A percentile compares a stretch with the other conserved stretches of the same genome.
Evolutionary conservation across 2,113 vertebrate genomes (phyloP).

Genomic region (Tyto alba): DNA sequence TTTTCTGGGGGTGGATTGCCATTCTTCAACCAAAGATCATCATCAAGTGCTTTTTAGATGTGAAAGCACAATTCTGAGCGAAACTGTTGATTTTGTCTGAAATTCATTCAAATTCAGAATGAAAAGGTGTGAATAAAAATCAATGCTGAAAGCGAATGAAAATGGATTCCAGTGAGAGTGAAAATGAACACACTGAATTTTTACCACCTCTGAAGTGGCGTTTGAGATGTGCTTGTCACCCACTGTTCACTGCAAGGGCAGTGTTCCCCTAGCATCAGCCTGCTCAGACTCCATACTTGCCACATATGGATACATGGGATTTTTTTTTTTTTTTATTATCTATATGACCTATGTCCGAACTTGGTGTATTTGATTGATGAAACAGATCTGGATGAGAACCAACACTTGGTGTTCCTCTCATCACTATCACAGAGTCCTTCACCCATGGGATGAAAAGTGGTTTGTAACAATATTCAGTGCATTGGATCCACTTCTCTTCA

Average conservation of each 20-base stretch:
- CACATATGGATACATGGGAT: neutral
- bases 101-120: slow-evolving; percentile 32
- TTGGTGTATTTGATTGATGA: neutral
- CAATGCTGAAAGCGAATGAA: neutral
- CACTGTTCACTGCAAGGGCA: neutral
- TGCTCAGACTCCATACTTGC: neutral
- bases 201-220: neutral
- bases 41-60: neutral
- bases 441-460: neutral
- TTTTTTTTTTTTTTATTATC: neutral
- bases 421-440: neutral
- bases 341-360: neutral
- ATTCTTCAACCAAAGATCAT: neutral
- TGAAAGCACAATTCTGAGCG: neutral
- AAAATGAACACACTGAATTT: neutral
- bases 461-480: neutral
- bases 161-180: neutral
- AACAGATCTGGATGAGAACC: neutral
- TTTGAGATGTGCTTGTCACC: neutral
- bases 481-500: neutral
- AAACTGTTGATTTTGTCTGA: neutral
- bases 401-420: neutral
- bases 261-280: neutral
- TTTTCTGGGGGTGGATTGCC: neutral
- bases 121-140: slow-evolving; percentile 23